Evolutionary conservation across 2,797 vertebrate genomes (phyloP).

Genomic region (Acanthis flammea): DNA sequence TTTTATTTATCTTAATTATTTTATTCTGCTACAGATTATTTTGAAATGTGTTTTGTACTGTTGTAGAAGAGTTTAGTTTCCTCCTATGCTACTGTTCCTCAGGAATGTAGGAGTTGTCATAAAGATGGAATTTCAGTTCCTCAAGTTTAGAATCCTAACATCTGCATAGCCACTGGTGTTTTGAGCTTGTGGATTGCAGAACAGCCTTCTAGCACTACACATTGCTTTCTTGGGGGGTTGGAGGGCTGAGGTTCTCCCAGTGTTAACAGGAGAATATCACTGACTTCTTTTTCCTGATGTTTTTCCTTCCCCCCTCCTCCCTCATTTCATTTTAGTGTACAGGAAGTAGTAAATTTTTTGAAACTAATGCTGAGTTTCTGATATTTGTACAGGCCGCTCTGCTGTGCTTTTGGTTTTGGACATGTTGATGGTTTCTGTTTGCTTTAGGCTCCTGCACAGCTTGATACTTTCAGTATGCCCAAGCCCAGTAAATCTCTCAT

Average conservation of each 20-base stretch:
- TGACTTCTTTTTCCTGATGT: not conserved
- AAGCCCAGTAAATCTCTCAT: not conserved
- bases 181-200: not conserved
- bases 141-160: not conserved
- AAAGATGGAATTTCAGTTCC: not conserved
- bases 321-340: not conserved
- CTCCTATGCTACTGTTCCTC: rapidly evolving
- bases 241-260: not conserved
- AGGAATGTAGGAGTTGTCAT: not conserved
- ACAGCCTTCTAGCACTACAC: not conserved
- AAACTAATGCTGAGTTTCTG: not conserved
- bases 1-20: not conserved
- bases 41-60: not conserved
- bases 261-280: not conserved
- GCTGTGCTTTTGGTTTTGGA: not conserved
- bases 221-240: not conserved
- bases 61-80: not conserved
- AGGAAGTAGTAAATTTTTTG: not conserved
- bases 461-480: not conserved
- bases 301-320: not conserved
- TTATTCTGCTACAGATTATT: not conserved
- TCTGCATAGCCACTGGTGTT: not conserved
- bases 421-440: not conserved
- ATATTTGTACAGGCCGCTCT: not conserved
- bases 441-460: not conserved